Conservation (phyloP, 2,888 invertebrate genomes). For the Cataglyphis rosenhaueri region DNA sequence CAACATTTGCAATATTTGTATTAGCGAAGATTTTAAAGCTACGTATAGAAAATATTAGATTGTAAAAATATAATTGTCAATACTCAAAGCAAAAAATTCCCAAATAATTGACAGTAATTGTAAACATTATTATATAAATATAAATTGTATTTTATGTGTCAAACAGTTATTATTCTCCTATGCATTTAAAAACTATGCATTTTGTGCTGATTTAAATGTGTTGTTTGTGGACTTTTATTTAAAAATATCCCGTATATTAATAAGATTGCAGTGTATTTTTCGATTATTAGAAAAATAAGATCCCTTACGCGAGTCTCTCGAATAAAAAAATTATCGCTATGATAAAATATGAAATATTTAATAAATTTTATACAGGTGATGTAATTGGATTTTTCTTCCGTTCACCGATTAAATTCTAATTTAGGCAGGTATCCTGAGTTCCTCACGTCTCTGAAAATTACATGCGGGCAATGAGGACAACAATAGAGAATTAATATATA, state of each 20-base stretch:
- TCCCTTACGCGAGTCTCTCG: neutral
- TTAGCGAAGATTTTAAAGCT: neutral
- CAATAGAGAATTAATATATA: slow-evolving; percentile 31
- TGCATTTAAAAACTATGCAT: neutral
- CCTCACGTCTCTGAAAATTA: neutral
- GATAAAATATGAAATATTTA: neutral
- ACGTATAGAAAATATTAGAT: neutral
- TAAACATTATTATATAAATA: too few species aligned
- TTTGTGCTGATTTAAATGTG: neutral
- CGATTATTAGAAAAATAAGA: neutral
- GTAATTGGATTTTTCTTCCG: neutral
- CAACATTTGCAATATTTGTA: slow-evolving; percentile 8
- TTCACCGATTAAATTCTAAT: slow-evolving; percentile 8
- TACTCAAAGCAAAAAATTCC: neutral
- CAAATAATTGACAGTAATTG: neutral
- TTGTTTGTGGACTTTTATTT: neutral
- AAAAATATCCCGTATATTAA: neutral
- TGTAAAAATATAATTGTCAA: neutral
- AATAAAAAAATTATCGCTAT: neutral
- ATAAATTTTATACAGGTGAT: neutral
- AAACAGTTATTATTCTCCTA: too few species aligned
- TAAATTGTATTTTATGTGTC: too few species aligned
- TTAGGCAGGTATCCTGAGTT: neutral
- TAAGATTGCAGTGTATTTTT: neutral
- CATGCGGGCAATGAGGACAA: neutral